Evolutionary conservation across 2,113 vertebrate genomes (phyloP).

Genomic region (Tyrannus savana): DNA sequence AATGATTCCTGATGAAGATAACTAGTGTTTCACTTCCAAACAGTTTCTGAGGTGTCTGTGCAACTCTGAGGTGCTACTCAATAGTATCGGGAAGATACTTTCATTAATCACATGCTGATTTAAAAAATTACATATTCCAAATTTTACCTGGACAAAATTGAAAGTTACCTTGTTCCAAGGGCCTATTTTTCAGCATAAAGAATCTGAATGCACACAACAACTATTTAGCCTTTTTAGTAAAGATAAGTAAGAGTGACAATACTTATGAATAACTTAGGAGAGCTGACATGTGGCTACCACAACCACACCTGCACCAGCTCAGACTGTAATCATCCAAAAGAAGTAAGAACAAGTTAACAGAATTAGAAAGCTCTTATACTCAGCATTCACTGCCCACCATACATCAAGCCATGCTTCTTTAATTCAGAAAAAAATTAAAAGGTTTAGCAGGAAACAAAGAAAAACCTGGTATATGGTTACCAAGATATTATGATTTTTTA

Average conservation of each 20-base stretch:
- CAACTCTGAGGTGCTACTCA: background rate
- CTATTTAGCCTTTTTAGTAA: background rate
- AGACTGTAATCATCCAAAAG: background rate
- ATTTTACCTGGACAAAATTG: background rate
- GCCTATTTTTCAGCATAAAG: background rate
- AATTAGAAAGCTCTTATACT: background rate
- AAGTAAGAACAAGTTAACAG: background rate
- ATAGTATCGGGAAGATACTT: background rate
- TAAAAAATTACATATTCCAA: background rate
- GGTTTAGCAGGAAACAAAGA: background rate
- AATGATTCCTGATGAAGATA: background rate
- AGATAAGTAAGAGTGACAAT: background rate
- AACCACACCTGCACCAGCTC: background rate
- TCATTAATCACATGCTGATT: background rate
- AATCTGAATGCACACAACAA: background rate
- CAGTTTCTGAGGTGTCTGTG: background rate
- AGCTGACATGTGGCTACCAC: background rate
- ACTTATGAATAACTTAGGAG: background rate
- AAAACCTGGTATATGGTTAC: background rate
- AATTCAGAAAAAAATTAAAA: background rate
- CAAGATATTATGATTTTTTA: background rate
- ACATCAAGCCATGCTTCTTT: background rate
- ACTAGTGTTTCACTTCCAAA: background rate
- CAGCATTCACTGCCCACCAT: background rate
- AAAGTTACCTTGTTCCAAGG: background rate